Conservation (phyloP, 2,888 invertebrate genomes). For the Drosophila hamatofila region DNA sequence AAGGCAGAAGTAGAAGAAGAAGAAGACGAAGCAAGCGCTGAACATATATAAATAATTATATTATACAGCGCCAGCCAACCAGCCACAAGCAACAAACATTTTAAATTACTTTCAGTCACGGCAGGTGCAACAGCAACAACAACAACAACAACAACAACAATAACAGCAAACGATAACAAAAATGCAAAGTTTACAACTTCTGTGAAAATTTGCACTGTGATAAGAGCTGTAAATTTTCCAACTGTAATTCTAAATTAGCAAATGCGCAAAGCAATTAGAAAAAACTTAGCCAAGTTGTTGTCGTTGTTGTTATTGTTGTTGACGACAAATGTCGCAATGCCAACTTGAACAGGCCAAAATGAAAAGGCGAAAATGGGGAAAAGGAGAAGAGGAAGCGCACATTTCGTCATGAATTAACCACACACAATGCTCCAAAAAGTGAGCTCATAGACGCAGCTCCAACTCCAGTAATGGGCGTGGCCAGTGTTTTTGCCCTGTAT, state of each 20-base stretch:
- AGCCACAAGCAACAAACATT: constrained; percentile 57
- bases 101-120: constrained; percentile 73
- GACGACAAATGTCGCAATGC: constrained; percentile 49
- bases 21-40: constrained; percentile 3
- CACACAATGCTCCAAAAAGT: constrained; percentile 17
- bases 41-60: constrained; percentile 56
- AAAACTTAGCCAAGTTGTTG: constrained; percentile 27
- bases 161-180: constrained; percentile 35
- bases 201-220: constrained; percentile 58
- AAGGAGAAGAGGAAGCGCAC: too few relatives aligned
- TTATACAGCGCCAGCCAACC: constrained; percentile 39
- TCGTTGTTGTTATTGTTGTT: constrained; percentile 9
- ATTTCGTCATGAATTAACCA: constrained; percentile 6
- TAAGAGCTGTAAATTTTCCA: constrained; percentile 53
- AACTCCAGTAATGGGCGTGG: constrained; percentile 39
- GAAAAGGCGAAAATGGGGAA: not conserved
- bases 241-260: constrained; percentile 71
- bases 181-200: constrained; percentile 60
- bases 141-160: constrained; percentile 29
- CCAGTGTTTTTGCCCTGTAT: constrained; percentile 27
- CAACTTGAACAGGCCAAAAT: constrained; percentile 15
- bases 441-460: constrained; percentile 44
- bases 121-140: constrained; percentile 40
- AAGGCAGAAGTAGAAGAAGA: not conserved
- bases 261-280: constrained; percentile 64